Base-by-base conservation (phyloP, 2,888 invertebrate genomes). In the Pomacea canaliculata region DNA sequence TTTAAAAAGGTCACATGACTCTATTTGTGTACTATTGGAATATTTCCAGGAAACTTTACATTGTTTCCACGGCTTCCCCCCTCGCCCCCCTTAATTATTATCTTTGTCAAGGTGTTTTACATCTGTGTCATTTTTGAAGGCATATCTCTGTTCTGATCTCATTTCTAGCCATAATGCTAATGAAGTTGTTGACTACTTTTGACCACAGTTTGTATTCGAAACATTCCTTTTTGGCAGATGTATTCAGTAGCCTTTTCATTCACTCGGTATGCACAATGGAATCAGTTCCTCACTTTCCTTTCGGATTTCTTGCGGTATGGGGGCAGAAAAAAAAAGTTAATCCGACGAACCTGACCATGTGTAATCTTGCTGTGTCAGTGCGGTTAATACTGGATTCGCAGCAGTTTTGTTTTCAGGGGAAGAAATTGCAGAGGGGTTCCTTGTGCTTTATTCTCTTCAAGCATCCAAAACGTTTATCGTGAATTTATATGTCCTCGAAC, bases 1-100 rank as follows among this genome's bases (percentile, higher is more conserved):
- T 74, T 74, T 69, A 74, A 73, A 27, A 74, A 74, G 74, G 74
- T 74, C 74, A 74, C 74, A 74, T 74, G 74, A 68, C 68, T 74
- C 37, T 46, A 68, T 74, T 74, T 74, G 74, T 74, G 60, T 67
- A 74, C 18, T 74, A 46, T 74, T 74, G 74, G 69, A 60, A 62
- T 63, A 74, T 74, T 69, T 74, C 74, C 59, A 51, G 74, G 69
- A 74, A 74, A 74, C 74, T 37, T 74, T 73, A 66, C 68, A 67
- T 56, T 18, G 60, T 74, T 74, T 74, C 48, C 73, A 56, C 48
- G 63, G 59, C 48, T 74, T 68, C 49, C 60, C 68, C 27, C n/a
- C 63, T 23, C 12, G 10, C 10, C n/a, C n/a, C n/a, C 46, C 59
- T 49, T 59, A 46, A 60, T 60, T 67, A 68, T 73, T 73, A 66